Conservation (phyloP, 2,113 vertebrate genomes). For the Neopipo cinnamomea region DNA sequence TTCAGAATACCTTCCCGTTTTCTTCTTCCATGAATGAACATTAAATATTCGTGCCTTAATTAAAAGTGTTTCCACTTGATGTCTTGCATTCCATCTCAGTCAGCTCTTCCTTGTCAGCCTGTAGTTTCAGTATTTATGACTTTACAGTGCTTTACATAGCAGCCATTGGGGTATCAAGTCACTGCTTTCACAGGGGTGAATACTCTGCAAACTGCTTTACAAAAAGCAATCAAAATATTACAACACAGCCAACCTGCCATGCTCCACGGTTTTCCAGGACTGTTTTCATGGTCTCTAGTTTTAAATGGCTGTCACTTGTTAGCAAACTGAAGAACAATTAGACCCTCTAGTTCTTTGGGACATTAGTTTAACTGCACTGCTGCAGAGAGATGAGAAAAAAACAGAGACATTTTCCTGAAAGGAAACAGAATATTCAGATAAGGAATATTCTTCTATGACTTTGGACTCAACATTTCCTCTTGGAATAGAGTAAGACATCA, state of each 20-base stretch:
- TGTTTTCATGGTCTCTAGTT: neutral
- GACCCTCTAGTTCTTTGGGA: neutral
- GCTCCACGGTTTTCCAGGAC: neutral
- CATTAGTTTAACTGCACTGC: neutral
- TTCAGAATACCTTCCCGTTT: neutral
- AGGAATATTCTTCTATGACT: neutral
- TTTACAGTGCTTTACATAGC: neutral
- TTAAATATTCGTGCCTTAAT: slow-evolving; percentile 23
- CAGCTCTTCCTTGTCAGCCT: neutral
- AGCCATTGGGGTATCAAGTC: neutral
- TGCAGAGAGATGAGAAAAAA: neutral
- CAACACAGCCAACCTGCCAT: neutral
- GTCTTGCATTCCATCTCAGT: neutral
- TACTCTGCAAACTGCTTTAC: neutral
- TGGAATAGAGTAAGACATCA: rapidly evolving
- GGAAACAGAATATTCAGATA: neutral
- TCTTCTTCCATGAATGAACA: neutral
- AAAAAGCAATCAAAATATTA: neutral
- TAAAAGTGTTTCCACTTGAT: slow-evolving; percentile 47
- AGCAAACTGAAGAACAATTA: neutral
- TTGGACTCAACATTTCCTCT: neutral
- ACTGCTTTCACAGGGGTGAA: neutral
- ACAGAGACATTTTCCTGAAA: neutral
- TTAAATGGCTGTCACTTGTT: neutral
- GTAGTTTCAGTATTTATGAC: slow-evolving; percentile 37